Percentiles rank a stretch among this genome's conserved stretches.
phyloP scores from a whole-genome alignment of 2,888 invertebrate genomes.

The Drosophila suboccidentalis region DNA sequence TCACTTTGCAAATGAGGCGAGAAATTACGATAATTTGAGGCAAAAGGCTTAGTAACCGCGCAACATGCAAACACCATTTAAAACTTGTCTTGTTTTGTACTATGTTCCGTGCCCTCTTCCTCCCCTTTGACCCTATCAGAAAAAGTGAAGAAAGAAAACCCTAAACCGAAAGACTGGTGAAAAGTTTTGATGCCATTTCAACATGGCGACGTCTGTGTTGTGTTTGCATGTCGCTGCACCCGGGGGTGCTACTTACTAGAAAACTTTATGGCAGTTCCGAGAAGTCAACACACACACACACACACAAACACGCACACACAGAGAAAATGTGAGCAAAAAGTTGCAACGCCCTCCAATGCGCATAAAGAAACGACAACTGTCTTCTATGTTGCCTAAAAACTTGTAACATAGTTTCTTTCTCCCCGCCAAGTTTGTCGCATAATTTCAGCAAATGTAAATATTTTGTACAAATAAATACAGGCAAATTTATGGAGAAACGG shows the following conservation, averaged over 20 bases:
- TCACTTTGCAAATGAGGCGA: slow-evolving; percentile 53
- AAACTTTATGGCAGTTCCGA: slow-evolving; percentile 68
- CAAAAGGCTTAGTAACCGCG: slow-evolving; percentile 45
- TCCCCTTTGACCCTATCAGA: neutral
- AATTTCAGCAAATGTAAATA: slow-evolving; percentile 76
- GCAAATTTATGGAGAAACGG: slow-evolving; percentile 28
- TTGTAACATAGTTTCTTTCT: slow-evolving; percentile 67
- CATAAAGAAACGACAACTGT: slow-evolving; percentile 52
- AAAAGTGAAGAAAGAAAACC: slow-evolving; percentile 20
- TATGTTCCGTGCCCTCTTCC: neutral
- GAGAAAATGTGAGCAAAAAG: slow-evolving; percentile 24
- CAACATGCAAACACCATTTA: slow-evolving; percentile 83
- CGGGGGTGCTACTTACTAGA: slow-evolving; percentile 73
- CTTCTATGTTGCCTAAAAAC: slow-evolving; percentile 66
- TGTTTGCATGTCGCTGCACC: slow-evolving; percentile 64
- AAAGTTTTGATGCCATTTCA: slow-evolving; percentile 74
- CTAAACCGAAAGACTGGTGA: slow-evolving; percentile 21
- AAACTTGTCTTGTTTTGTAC: slow-evolving; percentile 65
- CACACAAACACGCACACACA: slow-evolving; percentile 3
- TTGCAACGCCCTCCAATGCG: slow-evolving; percentile 29
- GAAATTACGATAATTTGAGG: slow-evolving; percentile 54
- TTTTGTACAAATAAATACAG: slow-evolving; percentile 66
- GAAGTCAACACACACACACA: slow-evolving; percentile 56
- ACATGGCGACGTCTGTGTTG: slow-evolving; percentile 64
- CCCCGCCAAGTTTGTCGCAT: slow-evolving; percentile 65